A percentile compares a stretch with the other conserved stretches of the same genome.
phyloP scores from a whole-genome alignment of 2,113 vertebrate genomes.

The Peromyscus maniculatus region DNA sequence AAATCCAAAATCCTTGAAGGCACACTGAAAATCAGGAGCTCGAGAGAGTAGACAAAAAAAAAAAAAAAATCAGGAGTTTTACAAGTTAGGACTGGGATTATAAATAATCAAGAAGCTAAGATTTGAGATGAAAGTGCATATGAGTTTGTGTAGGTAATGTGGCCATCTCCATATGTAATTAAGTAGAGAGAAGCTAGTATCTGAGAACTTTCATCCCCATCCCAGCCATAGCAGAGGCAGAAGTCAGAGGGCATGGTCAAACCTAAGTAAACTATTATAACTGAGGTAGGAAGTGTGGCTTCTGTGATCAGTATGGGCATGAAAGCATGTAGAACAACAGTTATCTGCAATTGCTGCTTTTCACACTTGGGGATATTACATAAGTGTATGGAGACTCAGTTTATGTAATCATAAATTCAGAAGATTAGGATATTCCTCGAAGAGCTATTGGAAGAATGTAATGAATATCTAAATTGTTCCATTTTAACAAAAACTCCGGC shows the following conservation, averaged over 20 bases:
- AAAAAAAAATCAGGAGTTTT: conserved; percentile 10
- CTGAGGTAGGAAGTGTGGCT: background rate
- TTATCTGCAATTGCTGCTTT: background rate
- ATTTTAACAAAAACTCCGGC: background rate
- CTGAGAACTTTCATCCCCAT: background rate
- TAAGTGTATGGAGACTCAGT: background rate
- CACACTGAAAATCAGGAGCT: background rate
- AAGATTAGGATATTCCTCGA: background rate
- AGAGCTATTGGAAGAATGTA: background rate
- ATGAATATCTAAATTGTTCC: background rate
- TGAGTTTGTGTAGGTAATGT: background rate
- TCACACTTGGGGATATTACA: background rate
- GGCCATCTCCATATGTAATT: background rate
- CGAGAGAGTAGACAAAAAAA: background rate
- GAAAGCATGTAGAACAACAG: background rate
- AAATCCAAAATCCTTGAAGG: conserved; percentile 46
- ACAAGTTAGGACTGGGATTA: background rate
- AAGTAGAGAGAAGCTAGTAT: background rate
- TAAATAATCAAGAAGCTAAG: background rate
- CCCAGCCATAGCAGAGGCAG: background rate
- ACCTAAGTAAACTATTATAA: background rate
- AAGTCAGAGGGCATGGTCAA: background rate
- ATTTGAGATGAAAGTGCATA: background rate
- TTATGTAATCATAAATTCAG: background rate
- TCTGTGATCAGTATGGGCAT: background rate